Conservation (phyloP, 2,888 invertebrate species). For the Byasa hedistus region DNA sequence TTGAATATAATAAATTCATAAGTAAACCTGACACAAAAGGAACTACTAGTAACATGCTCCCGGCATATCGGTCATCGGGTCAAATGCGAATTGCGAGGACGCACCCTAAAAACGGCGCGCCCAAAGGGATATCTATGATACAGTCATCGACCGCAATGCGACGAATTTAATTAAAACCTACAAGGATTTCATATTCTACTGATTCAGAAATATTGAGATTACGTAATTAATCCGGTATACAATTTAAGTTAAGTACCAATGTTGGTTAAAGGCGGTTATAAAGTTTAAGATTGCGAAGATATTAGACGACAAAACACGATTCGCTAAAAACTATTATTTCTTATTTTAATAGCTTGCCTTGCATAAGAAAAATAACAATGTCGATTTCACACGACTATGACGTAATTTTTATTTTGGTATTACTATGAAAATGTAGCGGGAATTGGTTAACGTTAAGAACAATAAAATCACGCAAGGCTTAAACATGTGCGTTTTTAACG, state of each 20-base stretch:
- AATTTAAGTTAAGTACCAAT: too few relatives aligned
- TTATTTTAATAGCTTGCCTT: background rate
- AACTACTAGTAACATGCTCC: constrained; percentile 36
- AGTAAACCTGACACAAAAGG: too few relatives aligned
- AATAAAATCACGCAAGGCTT: constrained; percentile 32
- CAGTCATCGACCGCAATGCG: constrained; percentile 73
- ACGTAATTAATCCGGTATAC: too few relatives aligned
- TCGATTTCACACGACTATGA: constrained; percentile 38
- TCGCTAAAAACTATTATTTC: background rate
- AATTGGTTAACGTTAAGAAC: constrained; percentile 42
- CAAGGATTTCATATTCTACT: constrained; percentile 4
- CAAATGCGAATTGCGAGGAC: constrained; percentile 65
- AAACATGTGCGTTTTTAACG: too few relatives aligned
- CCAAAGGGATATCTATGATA: constrained; percentile 53
- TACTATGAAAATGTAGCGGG: constrained; percentile 33
- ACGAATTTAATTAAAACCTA: constrained; percentile 39
- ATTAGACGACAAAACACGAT: too few relatives aligned
- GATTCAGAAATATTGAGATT: too few relatives aligned
- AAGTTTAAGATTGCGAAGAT: too few relatives aligned
- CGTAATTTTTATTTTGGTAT: constrained; percentile 54
- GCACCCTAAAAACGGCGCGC: constrained; percentile 70
- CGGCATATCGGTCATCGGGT: constrained; percentile 71
- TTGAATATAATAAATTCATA: too few relatives aligned
- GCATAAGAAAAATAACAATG: background rate
- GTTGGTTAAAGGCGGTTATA: too few relatives aligned